Base-by-base conservation (phyloP, 2,797 vertebrate species). In the Sitta carolinensis region DNA sequence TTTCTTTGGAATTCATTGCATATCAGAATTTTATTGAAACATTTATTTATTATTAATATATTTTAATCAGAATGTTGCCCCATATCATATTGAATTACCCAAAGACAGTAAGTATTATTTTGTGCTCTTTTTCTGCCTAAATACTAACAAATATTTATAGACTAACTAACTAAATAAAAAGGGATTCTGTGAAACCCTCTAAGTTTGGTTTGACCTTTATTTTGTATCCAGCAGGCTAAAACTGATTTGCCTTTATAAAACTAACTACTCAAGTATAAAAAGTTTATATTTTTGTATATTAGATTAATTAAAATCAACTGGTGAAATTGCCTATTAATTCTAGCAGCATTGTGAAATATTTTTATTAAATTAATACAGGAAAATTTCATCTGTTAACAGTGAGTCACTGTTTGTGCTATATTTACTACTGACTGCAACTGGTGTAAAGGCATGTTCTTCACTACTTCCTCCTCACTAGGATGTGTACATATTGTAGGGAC, bases 401-500 rank as follows among this genome's bases (percentile, higher is more conserved):
- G 36, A 50, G 14, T 69, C 40, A 19, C 13, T 58, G 3, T 42
- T 32, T 73, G 47, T 36, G 8, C 51, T 75, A 4, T n/a, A 50
- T 50, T 75, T 83, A 42, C 45, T 74, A 6, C 34, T 72, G 32
- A 36, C 47, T 85, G 36, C 61, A 57, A 3, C 20, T 81, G 6
- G 7, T 23, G 23, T 42, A 38, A 84, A 64, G 69, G 30, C 47
- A 23, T 22, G 21, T 36, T 51, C 52, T 69, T 74, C 10, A 2
- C 32, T 52, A 10, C 57, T 68, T 50, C n/a, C 30, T 70, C 19
- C 52, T 80, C 7, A 0, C 11, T 30, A 17, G 27, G 27, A 14
- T 10, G 9, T 3, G 1, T 10, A 7, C 0, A 0, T 47, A 8
- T 27, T 42, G 17, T 32, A n/a, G 36, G 26, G n/a, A 34, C 15